Evolutionary conservation across 2,113 vertebrate species (phyloP).

Genomic region (Syngnathoides biaculeatus): DNA sequence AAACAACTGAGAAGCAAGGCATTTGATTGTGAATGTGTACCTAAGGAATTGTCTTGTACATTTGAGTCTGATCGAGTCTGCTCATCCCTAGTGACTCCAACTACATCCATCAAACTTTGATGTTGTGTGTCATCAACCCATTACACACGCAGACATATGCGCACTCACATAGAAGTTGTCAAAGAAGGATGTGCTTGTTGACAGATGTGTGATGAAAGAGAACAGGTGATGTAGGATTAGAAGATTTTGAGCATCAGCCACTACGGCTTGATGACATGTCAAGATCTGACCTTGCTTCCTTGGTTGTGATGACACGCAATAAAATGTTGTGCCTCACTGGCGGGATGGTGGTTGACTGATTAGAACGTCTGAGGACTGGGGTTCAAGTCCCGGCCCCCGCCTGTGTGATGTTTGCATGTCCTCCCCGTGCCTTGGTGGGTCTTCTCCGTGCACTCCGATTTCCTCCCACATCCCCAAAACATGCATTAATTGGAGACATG

Average conservation of each 20-base stretch:
- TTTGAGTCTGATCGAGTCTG: neutral
- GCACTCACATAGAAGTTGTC: conserved; percentile 29
- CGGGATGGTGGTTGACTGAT: too few species aligned
- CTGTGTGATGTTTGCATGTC: too few species aligned
- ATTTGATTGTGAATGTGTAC: neutral
- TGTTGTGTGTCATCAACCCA: neutral
- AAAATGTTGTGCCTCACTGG: neutral
- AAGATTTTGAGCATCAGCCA: conserved; percentile 22
- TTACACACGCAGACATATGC: neutral
- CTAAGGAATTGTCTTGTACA: neutral
- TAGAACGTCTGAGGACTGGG: too few species aligned
- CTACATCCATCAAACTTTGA: conserved; percentile 13
- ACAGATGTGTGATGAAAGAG: conserved; percentile 44
- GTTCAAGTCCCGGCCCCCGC: too few species aligned
- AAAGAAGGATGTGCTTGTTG: conserved; percentile 13
- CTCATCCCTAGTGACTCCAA: conserved; percentile 2
- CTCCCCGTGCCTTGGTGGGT: too few species aligned
- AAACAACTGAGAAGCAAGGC: too few species aligned
- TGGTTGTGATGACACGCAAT: conserved; percentile 5
- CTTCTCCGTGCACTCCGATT: too few species aligned
- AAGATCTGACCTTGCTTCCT: conserved; percentile 34
- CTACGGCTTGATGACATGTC: conserved; percentile 40
- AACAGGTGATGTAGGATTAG: conserved; percentile 64
- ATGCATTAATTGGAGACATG: too few species aligned
- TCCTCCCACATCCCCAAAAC: too few species aligned